phyloP scores from a whole-genome alignment of 2,113 vertebrate species.

The Oreochromis spilurus region DNA sequence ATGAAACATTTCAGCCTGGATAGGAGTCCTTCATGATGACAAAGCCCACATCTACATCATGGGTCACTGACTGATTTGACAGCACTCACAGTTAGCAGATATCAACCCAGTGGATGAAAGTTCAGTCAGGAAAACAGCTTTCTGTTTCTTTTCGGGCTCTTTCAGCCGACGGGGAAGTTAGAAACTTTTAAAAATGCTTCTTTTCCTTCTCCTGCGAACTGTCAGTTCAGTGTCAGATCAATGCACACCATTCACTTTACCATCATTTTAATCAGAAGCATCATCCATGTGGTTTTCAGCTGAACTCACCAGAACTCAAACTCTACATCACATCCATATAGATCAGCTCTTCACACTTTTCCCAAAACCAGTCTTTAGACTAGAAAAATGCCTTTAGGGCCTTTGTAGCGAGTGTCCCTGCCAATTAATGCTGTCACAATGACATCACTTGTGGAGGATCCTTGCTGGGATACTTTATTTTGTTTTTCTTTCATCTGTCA shows the following conservation, averaged over 20 bases:
- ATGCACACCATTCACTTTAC: background rate
- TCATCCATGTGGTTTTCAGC: background rate
- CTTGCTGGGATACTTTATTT: background rate
- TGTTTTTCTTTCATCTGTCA: background rate
- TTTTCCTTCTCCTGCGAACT: background rate
- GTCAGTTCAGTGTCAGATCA: background rate
- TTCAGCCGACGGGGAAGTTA: background rate
- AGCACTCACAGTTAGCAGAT: background rate
- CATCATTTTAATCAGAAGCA: background rate
- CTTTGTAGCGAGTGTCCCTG: background rate
- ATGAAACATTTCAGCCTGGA: background rate
- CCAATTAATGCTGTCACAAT: background rate
- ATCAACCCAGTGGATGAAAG: background rate
- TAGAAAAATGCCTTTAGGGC: background rate
- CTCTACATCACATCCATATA: background rate
- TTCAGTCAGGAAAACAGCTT: background rate
- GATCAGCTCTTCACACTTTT: background rate
- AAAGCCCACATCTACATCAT: background rate
- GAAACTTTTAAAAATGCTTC: background rate
- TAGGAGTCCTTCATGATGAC: background rate
- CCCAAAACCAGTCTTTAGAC: background rate
- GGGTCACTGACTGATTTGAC: background rate
- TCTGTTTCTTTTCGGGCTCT: background rate
- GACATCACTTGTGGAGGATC: background rate
- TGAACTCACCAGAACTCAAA: background rate